Conservation (phyloP, 2,888 invertebrate genomes). For the Troglohyphantes excavatus region DNA sequence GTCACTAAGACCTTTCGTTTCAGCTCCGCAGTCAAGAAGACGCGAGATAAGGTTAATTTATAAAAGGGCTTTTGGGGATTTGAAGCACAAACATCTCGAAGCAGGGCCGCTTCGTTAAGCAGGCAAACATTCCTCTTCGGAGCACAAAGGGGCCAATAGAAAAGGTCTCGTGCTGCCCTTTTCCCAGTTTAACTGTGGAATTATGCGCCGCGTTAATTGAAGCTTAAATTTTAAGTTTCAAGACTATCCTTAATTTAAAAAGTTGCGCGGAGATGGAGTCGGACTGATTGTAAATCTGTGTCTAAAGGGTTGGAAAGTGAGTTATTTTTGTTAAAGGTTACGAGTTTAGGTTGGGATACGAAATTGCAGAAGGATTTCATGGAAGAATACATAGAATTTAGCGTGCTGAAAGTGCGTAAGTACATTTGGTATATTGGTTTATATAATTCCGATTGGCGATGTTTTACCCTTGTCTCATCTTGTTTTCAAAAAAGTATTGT, state of each 20-base stretch:
- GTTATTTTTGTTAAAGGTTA: neutral
- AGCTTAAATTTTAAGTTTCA: conserved; percentile 46
- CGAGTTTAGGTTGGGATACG: too few relatives aligned
- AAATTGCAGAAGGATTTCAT: too few relatives aligned
- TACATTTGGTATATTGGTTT: too few relatives aligned
- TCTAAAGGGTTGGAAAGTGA: neutral
- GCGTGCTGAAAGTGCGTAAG: too few relatives aligned
- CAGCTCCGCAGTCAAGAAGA: conserved; percentile 13
- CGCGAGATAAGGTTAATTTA: conserved; percentile 65
- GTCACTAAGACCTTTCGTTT: conserved; percentile 39
- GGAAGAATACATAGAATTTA: too few relatives aligned
- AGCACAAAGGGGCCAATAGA: neutral
- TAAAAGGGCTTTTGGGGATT: conserved; percentile 67
- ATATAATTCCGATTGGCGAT: too few relatives aligned
- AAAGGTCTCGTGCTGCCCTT: neutral
- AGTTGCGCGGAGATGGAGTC: conserved; percentile 6
- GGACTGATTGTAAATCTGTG: conserved; percentile 10
- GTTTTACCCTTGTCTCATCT: too few relatives aligned
- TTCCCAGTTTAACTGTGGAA: conserved; percentile 44
- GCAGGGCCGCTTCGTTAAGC: conserved; percentile 34
- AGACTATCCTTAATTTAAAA: conserved; percentile 31
- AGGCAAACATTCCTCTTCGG: conserved; percentile 13
- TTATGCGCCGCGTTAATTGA: conserved; percentile 60
- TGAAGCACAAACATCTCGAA: conserved; percentile 37
- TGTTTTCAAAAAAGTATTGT: too few relatives aligned